Evolutionary conservation across 1,140 invertebrate species (phyloP).

Genomic region (Apis dorsata): DNA sequence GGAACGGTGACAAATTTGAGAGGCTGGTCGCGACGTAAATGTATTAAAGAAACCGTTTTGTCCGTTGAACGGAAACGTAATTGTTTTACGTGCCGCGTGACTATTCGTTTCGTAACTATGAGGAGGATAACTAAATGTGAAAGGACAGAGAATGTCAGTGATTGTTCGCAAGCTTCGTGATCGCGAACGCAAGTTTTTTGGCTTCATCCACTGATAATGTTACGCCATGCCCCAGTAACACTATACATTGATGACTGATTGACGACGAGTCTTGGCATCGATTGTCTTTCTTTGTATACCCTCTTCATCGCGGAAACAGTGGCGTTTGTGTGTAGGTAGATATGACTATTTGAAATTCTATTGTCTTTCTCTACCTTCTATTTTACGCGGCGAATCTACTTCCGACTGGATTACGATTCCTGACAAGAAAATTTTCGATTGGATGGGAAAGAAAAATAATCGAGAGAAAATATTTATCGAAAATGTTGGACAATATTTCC

Average conservation of each 20-base stretch:
- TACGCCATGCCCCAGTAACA: slow-evolving; percentile 56
- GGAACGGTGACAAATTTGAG: neutral
- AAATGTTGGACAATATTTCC: neutral
- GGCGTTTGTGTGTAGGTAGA: neutral
- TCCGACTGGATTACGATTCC: neutral
- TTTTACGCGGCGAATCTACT: neutral
- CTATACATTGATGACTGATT: slow-evolving; percentile 31
- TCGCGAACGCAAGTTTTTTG: slow-evolving; percentile 59
- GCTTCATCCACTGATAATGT: slow-evolving; percentile 35
- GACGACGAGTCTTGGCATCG: slow-evolving; percentile 37
- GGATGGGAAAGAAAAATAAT: neutral
- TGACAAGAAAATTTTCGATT: neutral
- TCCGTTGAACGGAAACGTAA: neutral
- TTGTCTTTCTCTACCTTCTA: neutral
- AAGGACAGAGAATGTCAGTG: slow-evolving; percentile 1
- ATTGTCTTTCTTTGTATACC: slow-evolving; percentile 7
- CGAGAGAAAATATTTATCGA: neutral
- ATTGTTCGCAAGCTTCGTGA: slow-evolving; percentile 51
- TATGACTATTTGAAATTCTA: neutral
- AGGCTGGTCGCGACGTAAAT: neutral
- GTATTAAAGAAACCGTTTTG: slow-evolving; percentile 19
- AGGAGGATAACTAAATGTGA: neutral
- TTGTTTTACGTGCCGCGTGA: slow-evolving; percentile 13
- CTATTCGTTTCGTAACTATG: slow-evolving; percentile 22
- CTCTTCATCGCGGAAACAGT: neutral